Evolutionary conservation across 2,113 vertebrate genomes (phyloP).

Genomic region (Lasiurus cinereus): DNA sequence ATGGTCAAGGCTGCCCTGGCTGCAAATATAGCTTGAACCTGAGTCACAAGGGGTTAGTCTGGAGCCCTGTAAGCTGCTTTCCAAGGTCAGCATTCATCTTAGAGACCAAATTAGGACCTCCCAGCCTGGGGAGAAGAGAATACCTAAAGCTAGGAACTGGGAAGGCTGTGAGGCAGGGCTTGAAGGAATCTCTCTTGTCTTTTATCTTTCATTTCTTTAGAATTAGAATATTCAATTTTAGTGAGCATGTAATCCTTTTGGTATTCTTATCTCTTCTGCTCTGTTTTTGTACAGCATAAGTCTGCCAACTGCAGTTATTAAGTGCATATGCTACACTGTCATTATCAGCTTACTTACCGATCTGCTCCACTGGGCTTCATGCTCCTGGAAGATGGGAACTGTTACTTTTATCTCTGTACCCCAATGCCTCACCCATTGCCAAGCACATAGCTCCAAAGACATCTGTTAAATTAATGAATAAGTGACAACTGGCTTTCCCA

Average conservation of each 20-base stretch:
- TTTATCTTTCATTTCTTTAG: not conserved
- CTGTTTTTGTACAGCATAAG: not conserved
- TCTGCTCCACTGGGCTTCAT: not conserved
- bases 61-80: not conserved
- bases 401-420: not conserved
- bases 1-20: not conserved
- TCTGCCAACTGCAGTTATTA: not conserved
- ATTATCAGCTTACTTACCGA: not conserved
- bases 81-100: not conserved
- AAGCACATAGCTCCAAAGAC: not conserved
- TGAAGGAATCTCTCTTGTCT: not conserved
- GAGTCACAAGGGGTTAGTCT: not conserved
- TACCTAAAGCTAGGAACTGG: not conserved
- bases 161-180: not conserved
- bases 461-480: constrained; percentile 5
- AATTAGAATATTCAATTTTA: not conserved
- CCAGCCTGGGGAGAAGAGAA: not conserved
- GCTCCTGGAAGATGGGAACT: not conserved
- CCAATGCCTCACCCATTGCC: not conserved
- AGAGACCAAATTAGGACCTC: not conserved
- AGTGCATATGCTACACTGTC: not conserved
- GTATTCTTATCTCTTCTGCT: not conserved
- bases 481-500: not conserved
- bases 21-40: not conserved
- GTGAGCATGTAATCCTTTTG: not conserved